Evolutionary conservation across 1,140 invertebrate genomes (phyloP).

Genomic region (Amyelois transitella): DNA sequence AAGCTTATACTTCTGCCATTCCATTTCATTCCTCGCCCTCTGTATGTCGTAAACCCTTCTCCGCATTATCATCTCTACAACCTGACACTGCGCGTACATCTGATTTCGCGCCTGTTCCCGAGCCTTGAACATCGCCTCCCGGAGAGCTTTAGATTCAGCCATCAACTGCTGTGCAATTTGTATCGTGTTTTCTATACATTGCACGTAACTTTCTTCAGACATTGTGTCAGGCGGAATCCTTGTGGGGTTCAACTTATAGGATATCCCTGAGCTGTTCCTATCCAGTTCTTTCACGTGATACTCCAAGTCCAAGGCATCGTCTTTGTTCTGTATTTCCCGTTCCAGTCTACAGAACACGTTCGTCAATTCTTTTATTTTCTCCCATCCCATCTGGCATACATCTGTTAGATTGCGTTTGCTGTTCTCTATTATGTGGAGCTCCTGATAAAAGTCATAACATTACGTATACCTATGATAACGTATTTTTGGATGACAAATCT

Average conservation of each 20-base stretch:
- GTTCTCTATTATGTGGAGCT: slow-evolving; percentile 65
- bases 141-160: slow-evolving; percentile 81
- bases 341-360: slow-evolving; percentile 84
- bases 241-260: slow-evolving; percentile 85
- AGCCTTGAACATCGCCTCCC: slow-evolving; percentile 85
- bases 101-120: slow-evolving; percentile 86
- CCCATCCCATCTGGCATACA: slow-evolving; percentile 79
- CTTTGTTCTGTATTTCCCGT: slow-evolving; percentile 87
- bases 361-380: slow-evolving; percentile 88
- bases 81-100: slow-evolving; percentile 85
- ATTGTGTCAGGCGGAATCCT: slow-evolving; percentile 80
- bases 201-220: slow-evolving; percentile 87
- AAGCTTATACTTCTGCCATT: slow-evolving; percentile 88
- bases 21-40: slow-evolving; percentile 87
- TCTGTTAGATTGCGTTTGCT: slow-evolving; percentile 60
- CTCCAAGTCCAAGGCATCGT: slow-evolving; percentile 85
- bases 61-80: slow-evolving; percentile 86
- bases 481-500: too few relatives aligned
- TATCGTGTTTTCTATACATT: slow-evolving; percentile 85
- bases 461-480: too few relatives aligned
- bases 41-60: slow-evolving; percentile 90
- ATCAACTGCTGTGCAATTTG: slow-evolving; percentile 86
- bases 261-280: slow-evolving; percentile 83
- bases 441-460: too few relatives aligned
- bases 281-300: slow-evolving; percentile 83